Evolutionary conservation across 2,113 vertebrate species (phyloP), one percentile per base, ranked within the genome.

Genomic region (Proteles cristata): DNA sequence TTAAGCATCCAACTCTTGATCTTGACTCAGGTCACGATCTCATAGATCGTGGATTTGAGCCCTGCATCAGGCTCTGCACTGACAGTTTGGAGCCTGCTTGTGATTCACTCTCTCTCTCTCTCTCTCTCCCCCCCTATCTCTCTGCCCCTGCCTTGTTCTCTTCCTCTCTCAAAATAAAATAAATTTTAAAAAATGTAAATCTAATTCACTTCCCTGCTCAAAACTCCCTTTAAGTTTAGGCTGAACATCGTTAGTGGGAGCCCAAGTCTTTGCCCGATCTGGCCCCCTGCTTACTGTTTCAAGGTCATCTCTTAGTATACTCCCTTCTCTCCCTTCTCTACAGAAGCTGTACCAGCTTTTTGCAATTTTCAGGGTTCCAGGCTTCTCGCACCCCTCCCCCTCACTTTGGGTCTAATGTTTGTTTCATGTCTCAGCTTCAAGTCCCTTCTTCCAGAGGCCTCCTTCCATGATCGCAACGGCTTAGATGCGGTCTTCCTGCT

Each of bases 231-330:
- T 55, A 50, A 19, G 39, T 87, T 77, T 69, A 48, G 43, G 48
- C 43, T 45, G 11, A 45, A 33, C 35, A 93, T 73, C 71, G 12
- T 65, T 65, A 48, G 48, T 48, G 8, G 63, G 21, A 58, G 43
- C 23, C 65, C 28, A 4, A 65, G n/a, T 80, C 43, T 26, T 33
- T 65, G 25, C 66, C 65, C 26, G 7, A 35, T 7, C 45, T 71
- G 31, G n/a, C 25, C 35, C 15, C 15, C 25, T 0, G 11, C 14
- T 63, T 11, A 0, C n/a, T 7, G 19, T 43, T 45, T 25, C 53
- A 14, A 4, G 7, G 7, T 88, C 31, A 39, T 21, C 63, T 92
- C 89, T 45, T 12, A 7, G 23, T 43, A 25, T 19, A 76, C 58
- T 77, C 23, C 31, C 35, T 48, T 50, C 73, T 91, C 14, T 39